phyloP scores from a whole-genome alignment of 2,113 vertebrate genomes.

The Brachionichthys hirsutus region DNA sequence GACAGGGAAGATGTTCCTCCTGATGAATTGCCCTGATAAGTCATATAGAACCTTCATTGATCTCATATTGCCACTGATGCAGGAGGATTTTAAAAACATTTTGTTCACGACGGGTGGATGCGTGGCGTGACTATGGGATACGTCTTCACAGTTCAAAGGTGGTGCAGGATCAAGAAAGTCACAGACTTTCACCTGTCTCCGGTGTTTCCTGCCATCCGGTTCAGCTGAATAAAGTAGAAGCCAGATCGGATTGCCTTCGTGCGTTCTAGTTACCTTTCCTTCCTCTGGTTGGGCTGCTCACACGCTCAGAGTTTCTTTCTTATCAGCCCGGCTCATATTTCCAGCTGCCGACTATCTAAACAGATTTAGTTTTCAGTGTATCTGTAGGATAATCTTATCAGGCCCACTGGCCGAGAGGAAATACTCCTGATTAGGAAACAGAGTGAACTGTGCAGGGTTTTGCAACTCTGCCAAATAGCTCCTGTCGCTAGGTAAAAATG shows the following conservation, averaged over 20 bases:
- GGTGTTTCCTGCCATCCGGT: conserved; percentile 32
- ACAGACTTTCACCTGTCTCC: conserved; percentile 44
- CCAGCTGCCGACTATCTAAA: conserved; percentile 35
- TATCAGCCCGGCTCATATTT: conserved; percentile 69
- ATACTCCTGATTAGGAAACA: conserved; percentile 28
- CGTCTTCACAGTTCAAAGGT: conserved; percentile 44
- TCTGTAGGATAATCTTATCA: conserved; percentile 46
- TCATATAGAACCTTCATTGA: not conserved
- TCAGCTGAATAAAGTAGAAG: conserved; percentile 48
- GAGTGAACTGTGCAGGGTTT: not conserved
- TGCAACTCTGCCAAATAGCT: no score
- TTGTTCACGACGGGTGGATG: not conserved
- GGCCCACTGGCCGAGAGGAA: conserved; percentile 15
- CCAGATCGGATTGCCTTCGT: conserved; percentile 56
- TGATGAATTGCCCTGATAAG: no score
- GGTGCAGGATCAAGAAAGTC: conserved; percentile 34
- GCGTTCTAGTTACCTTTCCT: conserved; percentile 42
- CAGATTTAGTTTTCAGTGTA: conserved; percentile 33
- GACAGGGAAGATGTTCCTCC: no score
- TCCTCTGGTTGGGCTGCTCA: conserved; percentile 29
- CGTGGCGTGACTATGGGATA: conserved; percentile 29
- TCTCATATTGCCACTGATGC: not conserved
- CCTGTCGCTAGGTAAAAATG: not conserved
- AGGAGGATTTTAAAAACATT: not conserved
- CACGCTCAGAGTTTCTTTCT: conserved; percentile 71